Base-by-base conservation (phyloP, 2,797 vertebrate genomes). In the Dipus sagitta region DNA sequence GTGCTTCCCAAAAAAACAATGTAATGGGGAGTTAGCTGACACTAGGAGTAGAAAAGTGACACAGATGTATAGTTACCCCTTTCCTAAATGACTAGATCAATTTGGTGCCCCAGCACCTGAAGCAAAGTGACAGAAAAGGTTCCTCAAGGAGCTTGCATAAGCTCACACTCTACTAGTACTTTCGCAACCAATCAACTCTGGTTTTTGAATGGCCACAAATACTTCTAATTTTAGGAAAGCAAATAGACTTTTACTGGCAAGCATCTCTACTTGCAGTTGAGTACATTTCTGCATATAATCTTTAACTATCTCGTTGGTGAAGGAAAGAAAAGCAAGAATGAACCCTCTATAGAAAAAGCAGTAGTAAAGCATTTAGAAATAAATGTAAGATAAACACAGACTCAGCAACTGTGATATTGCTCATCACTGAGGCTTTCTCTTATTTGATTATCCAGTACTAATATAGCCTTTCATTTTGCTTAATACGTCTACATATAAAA, bases 391-490 rank as follows among this genome's bases (percentile, higher is more conserved):
- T 85, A 91, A 93, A 34, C 26, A 93, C 62, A 93, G 78, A 90
- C 13, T 92, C 77, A 34, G 70, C 38, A 93, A 86, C 74, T 86
- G 32, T 62, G 92, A 93, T 83, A 47, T 26, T 79, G 54, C 58
- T 94, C 58, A 77, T 52, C 54, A 76, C 89, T 75, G 94, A 93
- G 54, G 91, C 30, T 67, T 86, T 52, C 52, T 92, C 79, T 90
- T 72, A 84, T 14, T 94, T 70, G 90, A 92, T 91, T 96, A 96
- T 91, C 78, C 58, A 65, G 92, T 87, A 77, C 34, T 92, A 94
- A 95, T 78, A 23, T 28, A 78, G 67, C 8, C 47, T 91, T 80
- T 94, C 70, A 83, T 84, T 94, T 86, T 21, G 47, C 21, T 52
- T 93, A 86, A 47, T 78, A 92, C 90, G 32, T 85, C 20, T 75